These are phyloP conservation scores for Opisthograptis luteolata DNA, from an alignment of 2,888 invertebrate species.

Conservation along the genomic window DNA sequence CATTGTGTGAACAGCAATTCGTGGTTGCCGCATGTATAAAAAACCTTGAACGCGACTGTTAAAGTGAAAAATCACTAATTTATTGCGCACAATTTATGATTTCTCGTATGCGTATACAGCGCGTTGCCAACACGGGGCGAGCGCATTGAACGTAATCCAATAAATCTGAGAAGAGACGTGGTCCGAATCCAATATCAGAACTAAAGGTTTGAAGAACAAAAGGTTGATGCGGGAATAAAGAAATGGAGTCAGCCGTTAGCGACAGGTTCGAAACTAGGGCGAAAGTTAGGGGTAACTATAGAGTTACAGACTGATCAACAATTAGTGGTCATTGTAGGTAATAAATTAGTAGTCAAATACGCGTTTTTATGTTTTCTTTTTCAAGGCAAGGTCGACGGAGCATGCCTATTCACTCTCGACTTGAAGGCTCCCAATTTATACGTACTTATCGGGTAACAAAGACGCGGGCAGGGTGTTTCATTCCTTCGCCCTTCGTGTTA, in stretches of 20 bases:
- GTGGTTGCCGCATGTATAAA: background rate
- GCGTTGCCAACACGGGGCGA: slow-evolving; percentile 39
- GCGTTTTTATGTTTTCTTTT: too few species aligned
- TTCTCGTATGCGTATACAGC: slow-evolving; percentile 16
- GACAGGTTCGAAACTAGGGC: slow-evolving; percentile 1
- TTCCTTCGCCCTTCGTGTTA: too few species aligned
- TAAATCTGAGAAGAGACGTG: slow-evolving; percentile 56
- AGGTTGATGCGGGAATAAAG: slow-evolving; percentile 63
- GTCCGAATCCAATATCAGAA: slow-evolving; percentile 60
- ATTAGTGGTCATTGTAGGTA: too few species aligned
- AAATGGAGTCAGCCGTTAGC: slow-evolving; percentile 52
- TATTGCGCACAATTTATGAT: slow-evolving; percentile 17
- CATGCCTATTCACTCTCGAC: too few species aligned
- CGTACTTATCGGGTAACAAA: too few species aligned
- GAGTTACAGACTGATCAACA: background rate
- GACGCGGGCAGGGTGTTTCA: too few species aligned
- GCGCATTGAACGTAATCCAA: slow-evolving; percentile 51
- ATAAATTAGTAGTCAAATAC: too few species aligned
- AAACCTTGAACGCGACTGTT: background rate
- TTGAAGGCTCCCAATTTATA: too few species aligned
- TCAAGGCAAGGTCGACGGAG: too few species aligned
- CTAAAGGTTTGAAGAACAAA: slow-evolving; percentile 63
- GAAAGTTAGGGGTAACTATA: background rate
- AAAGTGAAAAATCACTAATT: slow-evolving; percentile 6
- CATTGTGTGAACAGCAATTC: slow-evolving; percentile 3